Base-by-base conservation (phyloP, 2,797 vertebrate species). In the Mycteria americana region DNA sequence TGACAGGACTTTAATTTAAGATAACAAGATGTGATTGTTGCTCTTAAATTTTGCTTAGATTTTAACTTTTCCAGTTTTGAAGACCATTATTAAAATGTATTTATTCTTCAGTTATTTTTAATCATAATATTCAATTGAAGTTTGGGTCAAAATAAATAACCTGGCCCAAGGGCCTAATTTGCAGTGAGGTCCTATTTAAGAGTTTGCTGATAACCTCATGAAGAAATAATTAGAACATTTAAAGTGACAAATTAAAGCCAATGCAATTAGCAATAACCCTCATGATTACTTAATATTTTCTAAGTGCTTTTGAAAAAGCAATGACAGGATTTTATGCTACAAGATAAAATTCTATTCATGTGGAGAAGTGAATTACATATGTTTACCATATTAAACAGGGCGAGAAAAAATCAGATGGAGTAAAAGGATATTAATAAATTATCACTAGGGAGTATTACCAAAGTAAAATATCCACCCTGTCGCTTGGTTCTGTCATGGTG, bases 161-260 rank as follows among this genome's bases (percentile, higher is more conserved):
- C 76, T 80, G 89, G 91, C 95, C 96, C 77, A 92, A 75, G 92
- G 94, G 95, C 74, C 69, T 97, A 95, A 97, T 97, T 96, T 96
- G 70, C 77, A 95, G 33, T 67, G 81, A 96, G 89, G 85, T 90
- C 88, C 69, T 90, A 83, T 93, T 97, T 95, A 95, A 94, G 63
- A 97, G 94, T 91, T 88, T 96, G 93, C 90, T 95, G 88, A 97
- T 95, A 96, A 96, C 88, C 91, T 95, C 90, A 97, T n/a, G 82
- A 97, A 95, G 96, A 97, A 98, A 97, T 96, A 94, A 96, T 97
- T 96, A 92, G 82, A 96, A 97, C 91, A 97, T 97, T 97, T 97
- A 92, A 97, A 97, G 91, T 89, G 80, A 94, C 83, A 97, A 98
- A 97, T 96, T 96, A 95, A 95, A 97, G 75, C 72, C 94, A 83